phyloP scores from a whole-genome alignment of 2,888 invertebrate species.

The Octonoba sinensis region DNA sequence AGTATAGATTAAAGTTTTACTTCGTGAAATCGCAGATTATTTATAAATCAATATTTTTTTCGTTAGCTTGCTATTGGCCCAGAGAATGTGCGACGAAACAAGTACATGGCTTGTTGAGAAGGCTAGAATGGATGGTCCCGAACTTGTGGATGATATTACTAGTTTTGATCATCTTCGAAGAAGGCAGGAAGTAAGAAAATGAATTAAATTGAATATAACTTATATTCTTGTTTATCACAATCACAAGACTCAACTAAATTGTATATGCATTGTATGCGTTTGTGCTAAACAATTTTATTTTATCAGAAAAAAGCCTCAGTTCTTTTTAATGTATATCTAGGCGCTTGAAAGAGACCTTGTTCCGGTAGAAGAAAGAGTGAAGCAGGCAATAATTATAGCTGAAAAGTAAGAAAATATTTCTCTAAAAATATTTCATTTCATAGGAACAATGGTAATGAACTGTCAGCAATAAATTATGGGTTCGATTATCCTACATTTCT shows the following conservation, averaged over 20 bases:
- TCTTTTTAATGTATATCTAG: conserved; percentile 63
- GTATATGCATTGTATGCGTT: background rate
- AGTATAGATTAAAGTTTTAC: no score
- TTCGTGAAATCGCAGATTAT: background rate
- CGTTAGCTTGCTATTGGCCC: conserved; percentile 83
- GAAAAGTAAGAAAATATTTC: conserved; percentile 75
- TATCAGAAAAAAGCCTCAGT: background rate
- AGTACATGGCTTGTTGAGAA: conserved; percentile 98
- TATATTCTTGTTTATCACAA: conserved; percentile 6
- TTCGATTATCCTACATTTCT: no score
- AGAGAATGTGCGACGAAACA: conserved; percentile 95
- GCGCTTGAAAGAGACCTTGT: conserved; percentile 92
- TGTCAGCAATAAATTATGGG: no score
- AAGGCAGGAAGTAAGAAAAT: conserved; percentile 73
- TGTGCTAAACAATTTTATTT: conserved; percentile 76
- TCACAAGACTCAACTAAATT: background rate
- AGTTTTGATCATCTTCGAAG: conserved; percentile 92
- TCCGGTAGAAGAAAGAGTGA: conserved; percentile 92
- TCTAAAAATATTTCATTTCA: no score
- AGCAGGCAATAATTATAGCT: conserved; percentile 85
- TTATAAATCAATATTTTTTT: background rate
- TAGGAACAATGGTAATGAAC: no score
- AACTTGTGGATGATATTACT: conserved; percentile 84
- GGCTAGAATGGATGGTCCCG: conserved; percentile 82
- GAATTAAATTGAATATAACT: background rate